Percentiles rank a stretch among this genome's conserved stretches.
Evolutionary conservation across 2,113 vertebrate genomes (phyloP).

Genomic region (Corythaeola cristata): DNA sequence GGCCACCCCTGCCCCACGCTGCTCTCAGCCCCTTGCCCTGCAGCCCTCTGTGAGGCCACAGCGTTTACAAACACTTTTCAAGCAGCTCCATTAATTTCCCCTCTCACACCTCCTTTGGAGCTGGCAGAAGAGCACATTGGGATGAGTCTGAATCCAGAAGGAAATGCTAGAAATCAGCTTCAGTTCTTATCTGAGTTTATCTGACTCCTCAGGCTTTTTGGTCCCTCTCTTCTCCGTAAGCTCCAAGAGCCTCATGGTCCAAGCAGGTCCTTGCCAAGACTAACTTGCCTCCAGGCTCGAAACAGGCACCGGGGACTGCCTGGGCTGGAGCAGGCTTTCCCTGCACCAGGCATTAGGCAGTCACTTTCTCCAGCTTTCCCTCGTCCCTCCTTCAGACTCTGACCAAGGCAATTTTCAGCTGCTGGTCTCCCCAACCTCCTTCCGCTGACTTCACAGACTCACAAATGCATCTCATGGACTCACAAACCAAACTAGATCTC

Average conservation of each 20-base stretch:
- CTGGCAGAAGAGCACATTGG: neutral
- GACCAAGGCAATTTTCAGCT: neutral
- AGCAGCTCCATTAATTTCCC: neutral
- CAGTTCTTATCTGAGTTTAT: neutral
- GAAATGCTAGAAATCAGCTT: neutral
- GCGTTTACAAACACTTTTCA: neutral
- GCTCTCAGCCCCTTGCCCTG: neutral
- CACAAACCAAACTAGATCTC: neutral
- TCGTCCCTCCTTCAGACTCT: neutral
- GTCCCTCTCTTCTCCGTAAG: neutral
- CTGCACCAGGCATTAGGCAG: neutral
- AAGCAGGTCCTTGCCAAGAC: neutral
- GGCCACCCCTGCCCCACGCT: accelerated
- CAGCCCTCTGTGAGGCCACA: neutral
- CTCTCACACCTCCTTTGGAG: neutral
- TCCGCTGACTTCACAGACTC: accelerated
- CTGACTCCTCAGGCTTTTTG: neutral
- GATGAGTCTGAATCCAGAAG: neutral
- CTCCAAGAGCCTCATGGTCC: neutral
- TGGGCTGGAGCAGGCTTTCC: neutral
- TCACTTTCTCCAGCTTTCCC: neutral
- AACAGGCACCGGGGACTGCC: neutral
- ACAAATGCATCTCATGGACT: neutral
- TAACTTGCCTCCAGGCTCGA: neutral
- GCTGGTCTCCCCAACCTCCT: neutral